A percentile compares a stretch with the other conserved stretches of the same genome.
Evolutionary conservation across 2,888 invertebrate species (phyloP).

Genomic region (Cheiracanthium punctorium): DNA sequence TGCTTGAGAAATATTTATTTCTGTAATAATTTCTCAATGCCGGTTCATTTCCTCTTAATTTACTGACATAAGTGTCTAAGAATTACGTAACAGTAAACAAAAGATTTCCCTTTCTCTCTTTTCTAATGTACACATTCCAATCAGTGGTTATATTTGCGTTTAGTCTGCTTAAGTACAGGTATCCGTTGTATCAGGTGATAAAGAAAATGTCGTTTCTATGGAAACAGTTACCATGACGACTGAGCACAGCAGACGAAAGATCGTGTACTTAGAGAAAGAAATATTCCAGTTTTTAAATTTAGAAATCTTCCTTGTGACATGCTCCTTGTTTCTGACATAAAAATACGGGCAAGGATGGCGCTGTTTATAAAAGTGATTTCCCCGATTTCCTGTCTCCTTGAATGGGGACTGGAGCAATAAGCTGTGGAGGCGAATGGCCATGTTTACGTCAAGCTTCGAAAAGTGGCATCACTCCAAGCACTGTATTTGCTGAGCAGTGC

Average conservation of each 20-base stretch:
- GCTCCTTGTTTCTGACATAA: background rate
- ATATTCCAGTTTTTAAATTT: background rate
- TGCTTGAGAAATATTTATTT: no score
- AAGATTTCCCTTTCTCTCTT: no score
- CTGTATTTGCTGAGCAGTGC: no score
- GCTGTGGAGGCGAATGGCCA: no score
- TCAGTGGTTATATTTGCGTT: background rate
- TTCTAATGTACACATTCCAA: background rate
- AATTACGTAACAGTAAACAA: no score
- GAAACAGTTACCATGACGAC: background rate
- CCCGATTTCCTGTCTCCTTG: background rate
- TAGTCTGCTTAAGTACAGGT: conserved; percentile 4
- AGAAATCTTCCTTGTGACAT: background rate
- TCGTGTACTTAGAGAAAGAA: background rate
- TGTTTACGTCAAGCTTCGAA: no score
- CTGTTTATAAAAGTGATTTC: no score
- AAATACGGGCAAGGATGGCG: background rate
- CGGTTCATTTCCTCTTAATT: no score
- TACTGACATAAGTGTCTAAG: no score
- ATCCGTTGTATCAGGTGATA: background rate
- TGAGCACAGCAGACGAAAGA: background rate
- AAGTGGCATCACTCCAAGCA: no score
- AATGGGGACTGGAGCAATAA: no score
- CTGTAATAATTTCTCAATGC: no score
- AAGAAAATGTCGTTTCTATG: conserved; percentile 5